Evolutionary conservation across 2,113 vertebrate genomes (phyloP).

Genomic region (Notarius lentiginosus): DNA sequence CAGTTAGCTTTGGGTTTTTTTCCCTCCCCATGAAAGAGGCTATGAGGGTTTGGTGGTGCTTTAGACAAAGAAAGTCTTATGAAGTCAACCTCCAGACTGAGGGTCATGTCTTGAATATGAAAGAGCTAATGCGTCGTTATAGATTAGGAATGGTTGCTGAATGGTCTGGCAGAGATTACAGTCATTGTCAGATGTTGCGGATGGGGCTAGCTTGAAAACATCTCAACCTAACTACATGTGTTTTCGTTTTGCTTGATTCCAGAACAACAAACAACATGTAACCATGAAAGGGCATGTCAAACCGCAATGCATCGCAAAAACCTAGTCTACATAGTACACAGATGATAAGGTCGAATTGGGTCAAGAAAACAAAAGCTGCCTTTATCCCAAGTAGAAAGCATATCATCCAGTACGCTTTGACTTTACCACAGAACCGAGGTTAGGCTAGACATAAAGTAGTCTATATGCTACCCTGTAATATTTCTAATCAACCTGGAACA

Average conservation of each 20-base stretch:
- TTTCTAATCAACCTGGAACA: neutral
- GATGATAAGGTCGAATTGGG: conserved; percentile 58
- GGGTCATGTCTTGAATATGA: conserved; percentile 58
- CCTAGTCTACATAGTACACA: conserved; percentile 61
- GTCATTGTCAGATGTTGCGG: conserved; percentile 46
- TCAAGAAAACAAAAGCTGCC: conserved; percentile 43
- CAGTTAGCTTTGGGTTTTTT: conserved; percentile 6
- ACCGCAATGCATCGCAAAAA: conserved; percentile 61
- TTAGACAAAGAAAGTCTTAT: conserved; percentile 53
- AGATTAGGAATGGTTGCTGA: conserved; percentile 48
- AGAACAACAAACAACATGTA: conserved; percentile 68
- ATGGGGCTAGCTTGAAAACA: conserved; percentile 44
- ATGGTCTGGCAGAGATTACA: conserved; percentile 48
- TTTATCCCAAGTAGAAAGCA: conserved; percentile 42
- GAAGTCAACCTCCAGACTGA: conserved; percentile 40
- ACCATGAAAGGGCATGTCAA: conserved; percentile 66
- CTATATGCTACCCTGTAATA: neutral
- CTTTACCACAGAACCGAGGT: conserved; percentile 13
- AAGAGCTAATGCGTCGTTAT: conserved; percentile 58
- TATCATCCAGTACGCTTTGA: conserved; percentile 10
- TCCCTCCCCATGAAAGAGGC: neutral
- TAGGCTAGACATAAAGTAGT: neutral
- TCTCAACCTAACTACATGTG: conserved; percentile 58
- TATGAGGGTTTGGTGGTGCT: conserved; percentile 27
- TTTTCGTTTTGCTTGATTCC: conserved; percentile 68